Evolutionary conservation across 2,888 invertebrate species (phyloP), one percentile per base, ranked within the genome.

Genomic region (Helobdella robusta): DNA sequence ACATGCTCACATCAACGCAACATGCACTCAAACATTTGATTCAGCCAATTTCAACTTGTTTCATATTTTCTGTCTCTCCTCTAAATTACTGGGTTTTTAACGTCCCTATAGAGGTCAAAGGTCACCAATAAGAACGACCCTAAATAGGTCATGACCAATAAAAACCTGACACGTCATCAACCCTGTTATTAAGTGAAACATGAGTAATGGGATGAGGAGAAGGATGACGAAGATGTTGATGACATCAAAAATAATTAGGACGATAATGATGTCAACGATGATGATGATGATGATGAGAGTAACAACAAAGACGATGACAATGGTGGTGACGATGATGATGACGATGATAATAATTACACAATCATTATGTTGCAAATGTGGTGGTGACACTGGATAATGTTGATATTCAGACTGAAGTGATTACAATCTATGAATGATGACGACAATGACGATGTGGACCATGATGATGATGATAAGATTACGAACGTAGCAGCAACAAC

Each of bases 161-260:
- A 40, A n/a, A 56, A 56, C 56, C 28, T 28, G 56, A 56, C 56
- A 56, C 56, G 30, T 56, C n/a, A 30, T n/a, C n/a, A 56, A 32
- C n/a, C 56, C 11, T 56, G 32, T 28, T 30, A 56, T 56, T 56
- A 30, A 56, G 56, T 25, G 25, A 25, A 56, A 30, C n/a, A 30
- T 56, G 32, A 56, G 56, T 56, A 56, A 56, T 56, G 28, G 56
- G 32, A n/a, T 20, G 48, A 48, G 48, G 56, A 56, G n/a, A 32
- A 56, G n/a, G 56, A 30, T 11, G 56, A 1, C 18, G 56, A 56
- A 11, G 32, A 56, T 56, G 56, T 30, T n/a, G 32, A 56, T 25
- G 56, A 56, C 28, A 28, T 30, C 28, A 32, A 30, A 30, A 32
- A 30, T 25, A 18, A 30, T 25, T n/a, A 56, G 3, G 56, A 30